phyloP scores from a whole-genome alignment of 2,888 invertebrate species.

The Cephus rjabovi region DNA sequence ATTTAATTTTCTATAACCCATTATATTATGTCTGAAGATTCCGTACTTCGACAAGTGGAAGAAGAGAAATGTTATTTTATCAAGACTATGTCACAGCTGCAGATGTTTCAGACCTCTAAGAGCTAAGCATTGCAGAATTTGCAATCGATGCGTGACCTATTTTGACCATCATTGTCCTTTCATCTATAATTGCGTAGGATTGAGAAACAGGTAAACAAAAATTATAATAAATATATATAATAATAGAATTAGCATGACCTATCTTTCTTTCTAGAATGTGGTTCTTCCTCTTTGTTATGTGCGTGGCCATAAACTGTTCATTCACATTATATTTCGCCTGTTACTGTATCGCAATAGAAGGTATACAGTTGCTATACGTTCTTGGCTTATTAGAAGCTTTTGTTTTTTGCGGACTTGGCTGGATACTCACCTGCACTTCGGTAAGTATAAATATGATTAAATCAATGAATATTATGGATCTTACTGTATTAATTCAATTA shows the following conservation, averaged over 20 bases:
- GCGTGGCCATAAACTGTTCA: conserved; percentile 88
- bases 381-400: conserved; percentile 85
- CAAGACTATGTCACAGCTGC: conserved; percentile 91
- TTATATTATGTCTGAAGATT: conserved; percentile 67
- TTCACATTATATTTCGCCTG: conserved; percentile 90
- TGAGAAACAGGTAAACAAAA: conserved; percentile 76
- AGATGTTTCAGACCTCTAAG: conserved; percentile 86
- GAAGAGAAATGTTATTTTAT: conserved; percentile 83
- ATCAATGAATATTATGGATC: neutral
- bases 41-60: conserved; percentile 95
- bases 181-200: conserved; percentile 94
- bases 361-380: conserved; percentile 87
- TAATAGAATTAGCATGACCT: too few species aligned
- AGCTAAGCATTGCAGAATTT: conserved; percentile 92
- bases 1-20: neutral
- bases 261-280: conserved; percentile 76
- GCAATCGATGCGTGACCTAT: conserved; percentile 89
- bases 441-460: conserved; percentile 69
- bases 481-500: conserved; percentile 43
- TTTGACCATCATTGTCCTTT: conserved; percentile 97
- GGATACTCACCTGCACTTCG: conserved; percentile 89
- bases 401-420: conserved; percentile 86
- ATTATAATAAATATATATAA: neutral
- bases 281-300: conserved; percentile 91
- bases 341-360: conserved; percentile 86